A percentile compares a stretch with the other conserved stretches of the same genome.
These are phyloP conservation scores for Austrofundulus limnaeus DNA, from an alignment of 2,113 vertebrate genomes.

Conservation along the genomic window DNA sequence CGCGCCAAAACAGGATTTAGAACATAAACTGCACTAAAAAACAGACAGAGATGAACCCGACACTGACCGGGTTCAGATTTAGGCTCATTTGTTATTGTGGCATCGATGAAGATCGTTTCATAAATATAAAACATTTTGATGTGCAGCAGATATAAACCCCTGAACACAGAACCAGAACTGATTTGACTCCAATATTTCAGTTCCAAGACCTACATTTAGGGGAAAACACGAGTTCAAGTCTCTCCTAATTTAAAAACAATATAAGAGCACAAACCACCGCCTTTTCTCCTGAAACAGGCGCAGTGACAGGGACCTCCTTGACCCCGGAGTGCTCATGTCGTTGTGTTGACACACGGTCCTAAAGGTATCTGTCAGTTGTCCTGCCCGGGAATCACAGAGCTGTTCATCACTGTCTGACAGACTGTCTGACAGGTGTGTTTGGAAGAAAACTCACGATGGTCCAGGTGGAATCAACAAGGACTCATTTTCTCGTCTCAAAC, in stretches of 20 bases:
- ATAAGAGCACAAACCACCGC: neutral
- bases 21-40: no score
- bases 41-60: no score
- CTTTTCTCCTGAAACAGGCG: conserved; percentile 17
- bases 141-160: no score
- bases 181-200: conserved; percentile 20
- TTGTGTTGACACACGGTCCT: conserved; percentile 61
- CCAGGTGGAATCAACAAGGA: conserved; percentile 25
- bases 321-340: conserved; percentile 61
- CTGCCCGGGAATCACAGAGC: conserved; percentile 55
- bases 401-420: no score
- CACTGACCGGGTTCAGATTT: no score
- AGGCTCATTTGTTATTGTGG: no score
- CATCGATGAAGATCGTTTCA: no score
- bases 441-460: conserved; percentile 34
- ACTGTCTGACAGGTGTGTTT: conserved; percentile 57
- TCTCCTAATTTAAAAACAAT: no score
- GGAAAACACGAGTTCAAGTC: neutral
- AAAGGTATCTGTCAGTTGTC: conserved; percentile 68
- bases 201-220: neutral
- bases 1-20: no score
- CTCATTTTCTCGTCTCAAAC: neutral
- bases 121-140: no score
- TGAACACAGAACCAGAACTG: neutral
- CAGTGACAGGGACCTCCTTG: conserved; percentile 68